Percentiles rank a stretch among this genome's conserved stretches.
These are phyloP conservation scores for Balaeniceps rex DNA, from an alignment of 2,113 vertebrate species.

Conservation along the genomic window DNA sequence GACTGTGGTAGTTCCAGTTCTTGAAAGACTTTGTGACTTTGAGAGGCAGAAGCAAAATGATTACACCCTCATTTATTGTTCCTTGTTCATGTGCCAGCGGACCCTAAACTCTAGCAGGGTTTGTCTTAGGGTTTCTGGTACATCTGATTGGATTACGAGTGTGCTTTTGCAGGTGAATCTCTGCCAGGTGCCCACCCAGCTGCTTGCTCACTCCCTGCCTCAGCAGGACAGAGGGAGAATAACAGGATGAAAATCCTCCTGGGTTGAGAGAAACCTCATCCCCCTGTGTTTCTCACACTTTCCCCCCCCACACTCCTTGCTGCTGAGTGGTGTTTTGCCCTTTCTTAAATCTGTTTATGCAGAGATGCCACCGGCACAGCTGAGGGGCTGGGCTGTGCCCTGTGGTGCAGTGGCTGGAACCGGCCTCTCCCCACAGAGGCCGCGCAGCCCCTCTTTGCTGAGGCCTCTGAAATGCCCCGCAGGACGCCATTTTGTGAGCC, in stretches of 20 bases:
- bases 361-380: fast-evolving
- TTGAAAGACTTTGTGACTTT: not conserved
- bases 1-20: not conserved
- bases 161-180: not conserved
- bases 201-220: fast-evolving
- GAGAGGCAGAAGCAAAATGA: not conserved
- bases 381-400: not conserved
- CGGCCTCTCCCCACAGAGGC: fast-evolving
- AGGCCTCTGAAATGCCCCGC: fast-evolving
- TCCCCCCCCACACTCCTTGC: fast-evolving
- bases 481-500: not conserved
- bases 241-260: not conserved
- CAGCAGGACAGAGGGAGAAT: not conserved
- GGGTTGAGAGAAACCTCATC: fast-evolving
- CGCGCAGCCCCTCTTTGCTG: fast-evolving
- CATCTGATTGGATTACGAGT: fast-evolving
- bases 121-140: not conserved
- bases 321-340: not conserved
- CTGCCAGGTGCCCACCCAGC: fast-evolving
- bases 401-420: not conserved
- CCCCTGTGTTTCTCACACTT: fast-evolving
- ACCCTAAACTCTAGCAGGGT: not conserved
- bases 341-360: not conserved
- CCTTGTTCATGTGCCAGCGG: too few relatives aligned
- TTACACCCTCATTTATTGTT: not conserved